Conservation (phyloP, 2,888 invertebrate genomes). For the Diogma glabrata region DNA sequence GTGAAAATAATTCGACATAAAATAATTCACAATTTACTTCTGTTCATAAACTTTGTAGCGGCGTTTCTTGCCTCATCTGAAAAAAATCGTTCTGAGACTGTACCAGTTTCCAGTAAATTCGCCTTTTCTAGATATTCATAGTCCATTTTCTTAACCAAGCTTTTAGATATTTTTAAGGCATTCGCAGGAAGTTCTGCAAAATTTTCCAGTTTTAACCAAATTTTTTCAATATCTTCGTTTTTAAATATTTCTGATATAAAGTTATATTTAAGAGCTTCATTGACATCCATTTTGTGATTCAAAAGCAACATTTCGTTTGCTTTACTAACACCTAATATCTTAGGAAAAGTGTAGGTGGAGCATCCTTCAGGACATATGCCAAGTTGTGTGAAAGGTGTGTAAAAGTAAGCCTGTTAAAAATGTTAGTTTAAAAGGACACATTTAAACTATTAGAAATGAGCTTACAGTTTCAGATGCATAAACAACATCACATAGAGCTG, state of each 20-base stretch:
- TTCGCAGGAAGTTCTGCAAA: constrained; percentile 42
- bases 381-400: constrained; percentile 74
- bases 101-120: constrained; percentile 55
- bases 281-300: constrained; percentile 63
- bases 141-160: constrained; percentile 48
- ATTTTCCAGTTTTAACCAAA: constrained; percentile 45
- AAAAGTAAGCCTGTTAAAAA: constrained; percentile 63
- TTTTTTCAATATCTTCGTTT: constrained; percentile 45
- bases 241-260: constrained; percentile 72
- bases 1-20: too few relatives aligned
- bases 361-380: constrained; percentile 85
- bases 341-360: constrained; percentile 75
- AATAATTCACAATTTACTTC: constrained; percentile 29
- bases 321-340: constrained; percentile 70
- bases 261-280: constrained; percentile 65
- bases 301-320: constrained; percentile 52
- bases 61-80: constrained; percentile 55
- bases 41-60: constrained; percentile 22
- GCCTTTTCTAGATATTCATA: constrained; percentile 49
- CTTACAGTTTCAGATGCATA: constrained; percentile 73
- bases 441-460: constrained; percentile 38
- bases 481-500: constrained; percentile 77
- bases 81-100: constrained; percentile 49
- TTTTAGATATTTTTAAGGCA: constrained; percentile 58
- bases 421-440: too few relatives aligned